Evolutionary conservation across 2,797 vertebrate genomes (phyloP).

Genomic region (Myotis vivesi): DNA sequence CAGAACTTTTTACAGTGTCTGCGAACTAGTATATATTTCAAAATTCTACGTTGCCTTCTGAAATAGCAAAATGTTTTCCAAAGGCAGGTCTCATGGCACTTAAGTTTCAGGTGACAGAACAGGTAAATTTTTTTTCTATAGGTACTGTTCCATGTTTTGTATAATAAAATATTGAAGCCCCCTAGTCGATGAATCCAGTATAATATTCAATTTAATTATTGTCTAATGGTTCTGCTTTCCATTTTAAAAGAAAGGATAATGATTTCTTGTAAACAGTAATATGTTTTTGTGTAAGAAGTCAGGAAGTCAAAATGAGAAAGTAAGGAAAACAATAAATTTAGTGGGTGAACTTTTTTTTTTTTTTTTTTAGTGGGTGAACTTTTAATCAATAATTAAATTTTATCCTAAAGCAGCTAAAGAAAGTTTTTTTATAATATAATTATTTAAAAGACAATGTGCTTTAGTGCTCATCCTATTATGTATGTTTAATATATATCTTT

Average conservation of each 20-base stretch:
- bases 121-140: not conserved
- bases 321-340: conserved; percentile 15
- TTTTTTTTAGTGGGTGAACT: not conserved
- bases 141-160: not conserved
- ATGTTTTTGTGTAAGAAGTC: not conserved
- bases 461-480: not conserved
- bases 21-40: not conserved
- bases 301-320: conserved; percentile 19
- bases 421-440: conserved; percentile 3
- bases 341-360: not conserved
- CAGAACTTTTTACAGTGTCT: not conserved
- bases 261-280: not conserved
- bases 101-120: not conserved
- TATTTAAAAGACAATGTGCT: conserved; percentile 23
- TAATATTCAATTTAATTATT: conserved; percentile 8
- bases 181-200: not conserved
- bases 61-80: not conserved
- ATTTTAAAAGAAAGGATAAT: conserved; percentile 32
- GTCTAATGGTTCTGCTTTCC: not conserved
- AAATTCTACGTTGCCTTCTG: not conserved
- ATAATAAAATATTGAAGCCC: conserved; percentile 6
- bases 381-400: conserved; percentile 42
- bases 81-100: not conserved
- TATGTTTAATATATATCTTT: not conserved
- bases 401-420: not conserved